Evolutionary conservation across 2,888 invertebrate genomes (phyloP), one percentile per base, ranked within the genome.

Genomic region (Trichogramma evanescens): DNA sequence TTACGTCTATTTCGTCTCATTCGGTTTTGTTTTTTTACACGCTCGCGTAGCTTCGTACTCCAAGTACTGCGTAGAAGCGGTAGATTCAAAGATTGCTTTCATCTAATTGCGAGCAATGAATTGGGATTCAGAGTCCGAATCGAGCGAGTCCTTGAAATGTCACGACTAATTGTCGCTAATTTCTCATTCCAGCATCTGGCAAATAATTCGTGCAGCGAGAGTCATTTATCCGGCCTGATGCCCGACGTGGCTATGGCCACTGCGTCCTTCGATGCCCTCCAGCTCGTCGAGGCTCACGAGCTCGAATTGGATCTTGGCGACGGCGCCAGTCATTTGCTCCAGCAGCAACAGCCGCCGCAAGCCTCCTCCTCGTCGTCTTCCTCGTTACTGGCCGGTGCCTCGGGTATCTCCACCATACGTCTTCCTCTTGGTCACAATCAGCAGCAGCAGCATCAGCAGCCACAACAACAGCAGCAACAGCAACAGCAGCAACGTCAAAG

Each of bases 201-300:
- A 66, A 81, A 80, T 66, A 82, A 81, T 73, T 83, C 83, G 46
- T 84, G 85, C 69, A 84, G 83, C 78, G 82, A 88, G 74, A 86
- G 91, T 70, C 87, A 88, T 70, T 79, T 89, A 64, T 86, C 89
- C 38, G 91, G 91, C 65, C 87, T 89, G 71, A 93, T 94, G 86
- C 94, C 94, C 0, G 94, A 95, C 79, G 93, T 94, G 69, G 93
- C 93, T 10, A 93, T 93, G 92, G 93, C 93, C 71, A 93, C 87
- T 59, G 88, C 86, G 66, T 89, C 84, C 65, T 83, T 83, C 72
- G 88, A 81, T 5, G 89, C 83, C 76, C 82, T 87, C 72, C 87
- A 87, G 78, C 79, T 86, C 66, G 80, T 81, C 63, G 82, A 82
- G 68, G 80, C 80, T 65, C 82, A 81, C 68, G 85, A 86, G 69